phyloP scores from a whole-genome alignment of 2,113 vertebrate species.

The Origma solitaria region DNA sequence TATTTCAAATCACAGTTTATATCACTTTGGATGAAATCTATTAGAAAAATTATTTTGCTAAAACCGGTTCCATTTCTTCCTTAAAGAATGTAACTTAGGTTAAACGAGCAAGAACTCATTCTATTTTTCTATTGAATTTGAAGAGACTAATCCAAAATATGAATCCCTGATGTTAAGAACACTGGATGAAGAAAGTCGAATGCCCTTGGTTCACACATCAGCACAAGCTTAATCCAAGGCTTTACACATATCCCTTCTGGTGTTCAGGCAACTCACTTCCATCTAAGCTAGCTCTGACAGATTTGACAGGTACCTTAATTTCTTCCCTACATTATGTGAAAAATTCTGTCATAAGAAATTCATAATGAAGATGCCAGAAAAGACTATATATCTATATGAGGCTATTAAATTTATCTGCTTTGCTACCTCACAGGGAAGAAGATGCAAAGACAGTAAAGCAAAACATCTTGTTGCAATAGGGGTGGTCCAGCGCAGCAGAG shows the following conservation, averaged over 20 bases:
- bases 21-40: background rate
- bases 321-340: background rate
- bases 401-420: background rate
- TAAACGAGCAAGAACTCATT: background rate
- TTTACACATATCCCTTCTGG: background rate
- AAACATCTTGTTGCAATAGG: background rate
- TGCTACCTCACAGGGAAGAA: background rate
- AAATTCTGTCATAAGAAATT: background rate
- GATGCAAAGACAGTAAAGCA: background rate
- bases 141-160: background rate
- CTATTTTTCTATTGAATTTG: background rate
- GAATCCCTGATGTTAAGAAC: background rate
- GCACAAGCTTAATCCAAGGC: background rate
- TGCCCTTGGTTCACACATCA: background rate
- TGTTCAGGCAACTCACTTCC: background rate
- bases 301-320: background rate
- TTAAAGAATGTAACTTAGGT: background rate
- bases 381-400: background rate
- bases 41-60: background rate
- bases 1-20: background rate
- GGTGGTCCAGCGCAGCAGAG: background rate
- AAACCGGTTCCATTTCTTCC: background rate
- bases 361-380: background rate
- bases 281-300: background rate
- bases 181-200: background rate